A percentile compares a stretch with the other conserved stretches of the same genome.
Evolutionary conservation across 2,888 invertebrate genomes (phyloP).

Genomic region (Coelinius sp.): DNA sequence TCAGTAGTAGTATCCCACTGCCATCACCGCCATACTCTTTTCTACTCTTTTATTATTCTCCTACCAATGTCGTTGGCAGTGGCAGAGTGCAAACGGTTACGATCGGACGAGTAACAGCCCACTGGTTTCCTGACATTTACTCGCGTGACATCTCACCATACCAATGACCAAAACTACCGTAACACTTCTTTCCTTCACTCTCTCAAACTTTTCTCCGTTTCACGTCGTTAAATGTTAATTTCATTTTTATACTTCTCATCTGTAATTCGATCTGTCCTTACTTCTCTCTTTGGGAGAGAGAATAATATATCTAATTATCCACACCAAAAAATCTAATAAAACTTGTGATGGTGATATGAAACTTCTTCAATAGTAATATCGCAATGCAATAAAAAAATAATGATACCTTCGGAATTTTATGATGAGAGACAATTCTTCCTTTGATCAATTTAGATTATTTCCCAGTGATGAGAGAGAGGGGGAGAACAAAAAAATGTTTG

Average conservation of each 20-base stretch:
- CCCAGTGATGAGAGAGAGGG: not conserved
- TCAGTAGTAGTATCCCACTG: not conserved
- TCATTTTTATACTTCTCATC: conserved; percentile 45
- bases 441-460: conserved; percentile 20
- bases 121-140: conserved; percentile 25
- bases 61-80: conserved; percentile 12
- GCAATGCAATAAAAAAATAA: not conserved
- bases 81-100: conserved; percentile 21
- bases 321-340: conserved; percentile 27
- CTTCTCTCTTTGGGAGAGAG: not conserved
- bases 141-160: conserved; percentile 38
- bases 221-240: conserved; percentile 50
- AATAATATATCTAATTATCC: conserved; percentile 2
- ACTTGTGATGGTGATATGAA: conserved; percentile 2
- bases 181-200: conserved; percentile 7
- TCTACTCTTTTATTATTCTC: not conserved
- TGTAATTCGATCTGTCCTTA: not conserved
- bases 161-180: conserved; percentile 20
- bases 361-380: not conserved
- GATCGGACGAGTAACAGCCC: conserved; percentile 26
- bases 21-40: not conserved
- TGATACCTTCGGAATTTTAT: not conserved
- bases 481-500: not conserved
- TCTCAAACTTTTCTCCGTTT: not conserved
- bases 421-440: not conserved